Percentiles rank a stretch among this genome's conserved stretches.
Conservation (phyloP, 2,888 invertebrate species). For the Leucophenga montana region DNA sequence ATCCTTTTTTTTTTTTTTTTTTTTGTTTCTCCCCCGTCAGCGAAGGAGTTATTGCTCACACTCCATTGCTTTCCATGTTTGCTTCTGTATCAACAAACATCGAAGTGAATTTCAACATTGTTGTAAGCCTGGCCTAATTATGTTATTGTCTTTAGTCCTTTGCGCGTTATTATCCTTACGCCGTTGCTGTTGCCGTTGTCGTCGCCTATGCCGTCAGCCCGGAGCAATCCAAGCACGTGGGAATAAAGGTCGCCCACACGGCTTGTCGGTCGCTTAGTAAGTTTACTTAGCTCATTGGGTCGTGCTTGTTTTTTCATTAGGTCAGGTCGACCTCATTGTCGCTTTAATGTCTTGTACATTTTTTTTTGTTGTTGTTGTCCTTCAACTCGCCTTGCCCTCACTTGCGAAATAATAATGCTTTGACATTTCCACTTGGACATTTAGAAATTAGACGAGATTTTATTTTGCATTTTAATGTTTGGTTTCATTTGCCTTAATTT, state of each 20-base stretch:
- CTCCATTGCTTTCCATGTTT: too few species aligned
- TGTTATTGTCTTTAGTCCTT: neutral
- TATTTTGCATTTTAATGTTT: too few species aligned
- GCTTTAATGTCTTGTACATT: neutral
- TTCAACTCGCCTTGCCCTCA: neutral
- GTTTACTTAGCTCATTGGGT: neutral
- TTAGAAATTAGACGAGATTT: too few species aligned
- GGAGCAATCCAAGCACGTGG: too few species aligned
- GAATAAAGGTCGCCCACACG: conserved; percentile 2
- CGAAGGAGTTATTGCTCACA: too few species aligned
- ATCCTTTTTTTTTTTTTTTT: too few species aligned
- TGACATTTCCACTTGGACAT: too few species aligned
- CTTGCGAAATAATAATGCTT: neutral
- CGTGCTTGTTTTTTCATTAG: conserved; percentile 9
- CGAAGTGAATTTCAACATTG: neutral
- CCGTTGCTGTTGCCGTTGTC: neutral
- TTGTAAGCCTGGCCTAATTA: conserved; percentile 8
- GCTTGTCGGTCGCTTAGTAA: neutral
- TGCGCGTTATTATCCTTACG: neutral
- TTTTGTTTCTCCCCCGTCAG: too few species aligned
- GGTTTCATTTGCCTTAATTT: too few species aligned
- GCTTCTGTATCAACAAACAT: neutral
- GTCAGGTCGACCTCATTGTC: neutral
- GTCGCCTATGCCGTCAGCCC: neutral
- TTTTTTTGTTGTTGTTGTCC: neutral